Percentiles rank a stretch among this genome's conserved stretches.
These are phyloP conservation scores for Rhagonycha lutea DNA, from an alignment of 2,888 invertebrate genomes.

Conservation along the genomic window DNA sequence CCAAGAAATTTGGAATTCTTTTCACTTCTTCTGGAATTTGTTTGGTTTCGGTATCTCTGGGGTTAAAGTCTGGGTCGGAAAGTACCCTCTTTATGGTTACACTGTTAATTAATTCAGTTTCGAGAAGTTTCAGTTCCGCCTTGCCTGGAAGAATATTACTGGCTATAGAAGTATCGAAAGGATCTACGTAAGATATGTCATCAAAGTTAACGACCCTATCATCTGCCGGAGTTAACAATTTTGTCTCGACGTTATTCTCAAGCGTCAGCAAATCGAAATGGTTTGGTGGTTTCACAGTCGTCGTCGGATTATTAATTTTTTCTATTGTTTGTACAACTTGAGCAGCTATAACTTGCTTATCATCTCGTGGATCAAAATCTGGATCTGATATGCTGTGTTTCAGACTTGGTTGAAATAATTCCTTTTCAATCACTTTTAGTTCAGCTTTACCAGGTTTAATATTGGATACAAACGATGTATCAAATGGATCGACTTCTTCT, in stretches of 20 bases:
- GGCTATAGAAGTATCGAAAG: conserved; percentile 88
- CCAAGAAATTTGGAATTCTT: conserved; percentile 41
- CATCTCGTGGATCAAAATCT: conserved; percentile 62
- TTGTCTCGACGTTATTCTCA: conserved; percentile 66
- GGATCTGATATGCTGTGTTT: conserved; percentile 68
- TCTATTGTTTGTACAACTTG: conserved; percentile 53
- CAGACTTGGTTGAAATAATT: conserved; percentile 55
- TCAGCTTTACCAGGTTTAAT: conserved; percentile 62
- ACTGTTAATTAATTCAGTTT: conserved; percentile 58
- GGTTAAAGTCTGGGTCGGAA: conserved; percentile 59
- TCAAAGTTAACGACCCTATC: conserved; percentile 52
- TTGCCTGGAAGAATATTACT: conserved; percentile 64
- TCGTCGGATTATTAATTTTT: conserved; percentile 47
- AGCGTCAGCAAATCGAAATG: conserved; percentile 56
- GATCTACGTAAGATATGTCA: conserved; percentile 66
- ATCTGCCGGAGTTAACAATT: conserved; percentile 70
- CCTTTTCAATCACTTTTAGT: conserved; percentile 61
- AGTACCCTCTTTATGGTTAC: conserved; percentile 32
- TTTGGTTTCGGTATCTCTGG: conserved; percentile 52
- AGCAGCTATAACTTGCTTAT: conserved; percentile 44
- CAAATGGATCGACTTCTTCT: conserved; percentile 65
- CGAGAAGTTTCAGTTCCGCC: conserved; percentile 63
- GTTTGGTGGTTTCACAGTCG: conserved; percentile 22
- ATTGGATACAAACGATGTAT: conserved; percentile 64
- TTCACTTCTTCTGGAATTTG: conserved; percentile 13